A percentile compares a stretch with the other conserved stretches of the same genome.
These are phyloP conservation scores for Microctenopoma stevenorrisi DNA, from an alignment of 2,797 vertebrate species.

Conservation along the genomic window DNA sequence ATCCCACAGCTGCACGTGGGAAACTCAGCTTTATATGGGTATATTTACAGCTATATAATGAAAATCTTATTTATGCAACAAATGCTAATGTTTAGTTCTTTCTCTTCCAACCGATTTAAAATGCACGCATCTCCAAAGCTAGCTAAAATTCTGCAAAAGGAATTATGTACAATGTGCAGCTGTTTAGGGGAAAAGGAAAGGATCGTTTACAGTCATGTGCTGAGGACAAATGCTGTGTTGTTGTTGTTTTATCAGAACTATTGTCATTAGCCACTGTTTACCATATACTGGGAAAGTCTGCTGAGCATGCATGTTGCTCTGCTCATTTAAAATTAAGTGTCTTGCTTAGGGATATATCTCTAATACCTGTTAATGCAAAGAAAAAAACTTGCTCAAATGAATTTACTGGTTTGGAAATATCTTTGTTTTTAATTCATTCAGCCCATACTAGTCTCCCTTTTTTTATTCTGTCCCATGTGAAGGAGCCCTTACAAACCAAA, in stretches of 20 bases:
- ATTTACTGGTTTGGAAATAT: neutral
- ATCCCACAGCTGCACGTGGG: neutral
- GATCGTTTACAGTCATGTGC: slow-evolving; percentile 7
- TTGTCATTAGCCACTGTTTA: slow-evolving; percentile 39
- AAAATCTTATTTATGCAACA: neutral
- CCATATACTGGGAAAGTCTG: slow-evolving; percentile 29
- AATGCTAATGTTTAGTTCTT: neutral
- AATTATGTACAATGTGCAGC: neutral
- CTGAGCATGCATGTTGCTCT: slow-evolving; percentile 16
- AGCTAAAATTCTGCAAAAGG: neutral
- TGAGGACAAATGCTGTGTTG: slow-evolving; percentile 7
- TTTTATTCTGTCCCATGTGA: slow-evolving; percentile 34
- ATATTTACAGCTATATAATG: slow-evolving; percentile 10
- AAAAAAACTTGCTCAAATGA: neutral
- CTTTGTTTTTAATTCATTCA: slow-evolving; percentile 29
- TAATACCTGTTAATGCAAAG: slow-evolving; percentile 14
- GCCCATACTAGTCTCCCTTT: slow-evolving; percentile 11
- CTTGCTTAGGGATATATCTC: slow-evolving; percentile 11
- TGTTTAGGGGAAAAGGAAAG: slow-evolving; percentile 13
- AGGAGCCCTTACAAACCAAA: slow-evolving; percentile 38
- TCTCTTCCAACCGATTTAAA: neutral
- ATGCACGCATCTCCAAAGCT: neutral
- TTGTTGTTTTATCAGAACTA: slow-evolving; percentile 1
- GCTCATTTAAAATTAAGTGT: slow-evolving; percentile 26
- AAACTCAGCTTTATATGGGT: slow-evolving; percentile 10